Base-by-base conservation (phyloP, 2,888 invertebrate species). In the Coleophora deauratella region DNA sequence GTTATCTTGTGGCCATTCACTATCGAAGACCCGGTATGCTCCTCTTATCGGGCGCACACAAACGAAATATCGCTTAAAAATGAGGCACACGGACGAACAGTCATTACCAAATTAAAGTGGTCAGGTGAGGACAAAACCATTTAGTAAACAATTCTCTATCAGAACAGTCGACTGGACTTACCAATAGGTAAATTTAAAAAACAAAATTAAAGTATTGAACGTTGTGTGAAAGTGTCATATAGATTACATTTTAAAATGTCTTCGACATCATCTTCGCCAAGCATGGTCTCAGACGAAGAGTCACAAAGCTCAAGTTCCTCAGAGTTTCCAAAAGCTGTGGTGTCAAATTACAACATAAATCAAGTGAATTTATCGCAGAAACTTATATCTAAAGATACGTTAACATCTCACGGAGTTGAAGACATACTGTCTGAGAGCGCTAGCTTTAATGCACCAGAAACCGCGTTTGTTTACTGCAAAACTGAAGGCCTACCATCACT, bases 71-170 rank as follows among this genome's bases (percentile, higher is more conserved):
- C 62, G 58, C 59, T 58, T 67, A 64, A 65, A 66, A 66, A 67
- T 57, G 54, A 66, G 55, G 58, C 80, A 81, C 78, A 80, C 82
- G 66, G 63, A 71, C 57, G 63, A 59, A 72, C 72, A 73, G 72
- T 75, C 79, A 84, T 84, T 85, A 84, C 74, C 69, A 78, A 82
- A 84, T 84, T 81, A 81, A 82, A 78, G 70, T 61, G 68, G 66
- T 61, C 76, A 80, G 81, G 81, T 82, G 73, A 78, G 74, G 67
- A 78, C 78, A 81, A 72, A 78, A 74, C 64, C 77, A 82, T 80
- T 82, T 80, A 68, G 81, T 82, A 76, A 81, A 85, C 74, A 80
- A 78, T 63, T 48, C 62, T 72, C 74, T 67, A 60, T 66, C 67
- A 44, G 68, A 60, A 56, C 73, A 67, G 84, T 73, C 78, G 78